A percentile compares a stretch with the other conserved stretches of the same genome.
phyloP scores from a whole-genome alignment of 2,888 invertebrate genomes.

The Dicranocentrus wangi region DNA sequence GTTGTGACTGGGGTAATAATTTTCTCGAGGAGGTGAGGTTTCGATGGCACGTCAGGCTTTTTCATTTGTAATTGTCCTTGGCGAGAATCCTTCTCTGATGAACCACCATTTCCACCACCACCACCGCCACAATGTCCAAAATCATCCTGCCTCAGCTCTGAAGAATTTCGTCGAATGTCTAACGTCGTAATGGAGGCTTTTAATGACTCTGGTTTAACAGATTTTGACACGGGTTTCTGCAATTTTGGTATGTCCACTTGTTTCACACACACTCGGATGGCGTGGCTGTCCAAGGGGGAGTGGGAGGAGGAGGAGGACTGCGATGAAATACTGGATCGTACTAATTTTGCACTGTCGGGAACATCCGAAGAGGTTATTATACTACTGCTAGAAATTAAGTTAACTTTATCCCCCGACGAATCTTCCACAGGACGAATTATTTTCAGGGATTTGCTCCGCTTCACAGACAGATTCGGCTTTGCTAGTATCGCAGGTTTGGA shows the following conservation, averaged over 20 bases:
- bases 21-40: conserved; percentile 44
- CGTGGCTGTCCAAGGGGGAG: conserved; percentile 54
- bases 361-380: conserved; percentile 22
- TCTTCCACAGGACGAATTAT: conserved; percentile 63
- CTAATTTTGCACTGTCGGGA: conserved; percentile 43
- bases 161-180: conserved; percentile 2
- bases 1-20: neutral
- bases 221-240: conserved; percentile 68
- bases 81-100: neutral
- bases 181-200: conserved; percentile 65
- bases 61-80: conserved; percentile 8
- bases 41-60: conserved; percentile 61
- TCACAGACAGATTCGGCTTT: conserved; percentile 74
- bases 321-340: conserved; percentile 18
- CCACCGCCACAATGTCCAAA: neutral
- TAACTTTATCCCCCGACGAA: conserved; percentile 27
- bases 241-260: conserved; percentile 72
- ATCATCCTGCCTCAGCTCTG: neutral
- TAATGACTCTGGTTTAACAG: conserved; percentile 64
- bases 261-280: conserved; percentile 70
- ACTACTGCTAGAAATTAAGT: conserved; percentile 26
- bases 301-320: conserved; percentile 28
- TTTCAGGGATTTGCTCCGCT: conserved; percentile 75
- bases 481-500: conserved; percentile 67
- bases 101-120: too few species aligned